Evolutionary conservation across 2,113 vertebrate genomes (phyloP), one percentile per base, ranked within the genome.

Genomic region (Channa argus): DNA sequence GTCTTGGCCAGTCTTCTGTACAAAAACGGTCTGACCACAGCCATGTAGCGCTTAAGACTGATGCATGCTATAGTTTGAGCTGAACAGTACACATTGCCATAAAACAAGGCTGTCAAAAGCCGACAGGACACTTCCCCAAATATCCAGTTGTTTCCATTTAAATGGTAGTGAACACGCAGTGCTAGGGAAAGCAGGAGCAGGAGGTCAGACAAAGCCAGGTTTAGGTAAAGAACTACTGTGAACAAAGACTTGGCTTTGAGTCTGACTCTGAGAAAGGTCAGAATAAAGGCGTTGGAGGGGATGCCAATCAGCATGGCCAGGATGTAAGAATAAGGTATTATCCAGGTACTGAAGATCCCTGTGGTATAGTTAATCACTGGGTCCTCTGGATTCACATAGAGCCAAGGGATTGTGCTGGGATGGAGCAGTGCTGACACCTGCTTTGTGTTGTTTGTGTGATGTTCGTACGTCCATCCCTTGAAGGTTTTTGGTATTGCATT

Each of bases 51-150:
- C 80, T 93, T 96, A 54, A 98, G 10, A 1, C 96, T 95, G 87
- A 97, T 95, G 77, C 96, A 96, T 0, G 86, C 92, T 1, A 97
- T 95, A 41, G 96, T 93, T 68, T 97, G 91, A 50, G 97, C 95
- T 8, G 96, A 96, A 46, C 96, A 96, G 84, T 97, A 98, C 91
- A 96, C 94, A 70, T 99, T 98, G 5, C 97, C 95, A 0, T 97
- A 98, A 82, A 98, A 98, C 71, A 95, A 89, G 0, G 86, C 95
- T 0, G 94, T 98, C 65, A 92, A 83, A 1, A 92, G 41, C 9
- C 93, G 92, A 38, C 97, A 98, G 87, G 94, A 90, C 4, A 78
- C 58, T 84, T 98, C 96, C 36, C 97, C 97, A 54, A 98, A 98
- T 15, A 96, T 65, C 97, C 97, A 98, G 93, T 96, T 77, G 84